Conservation (phyloP, 1,140 invertebrate genomes). For the Drosophila busckii region DNA sequence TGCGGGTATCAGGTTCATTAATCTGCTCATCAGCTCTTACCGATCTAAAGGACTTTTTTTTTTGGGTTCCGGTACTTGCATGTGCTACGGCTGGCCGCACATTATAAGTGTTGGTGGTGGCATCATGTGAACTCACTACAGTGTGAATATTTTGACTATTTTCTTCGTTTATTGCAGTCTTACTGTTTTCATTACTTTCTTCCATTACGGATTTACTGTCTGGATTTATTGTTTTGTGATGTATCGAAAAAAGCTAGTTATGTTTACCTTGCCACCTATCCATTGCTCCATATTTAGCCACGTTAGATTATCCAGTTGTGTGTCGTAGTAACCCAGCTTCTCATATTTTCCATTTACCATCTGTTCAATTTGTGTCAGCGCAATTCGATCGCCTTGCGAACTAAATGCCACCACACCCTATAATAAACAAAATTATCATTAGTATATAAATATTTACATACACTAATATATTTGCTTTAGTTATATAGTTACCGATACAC, state of each 20-base stretch:
- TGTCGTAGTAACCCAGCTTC: conserved; percentile 97
- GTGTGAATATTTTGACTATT: background rate
- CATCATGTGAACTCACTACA: no score
- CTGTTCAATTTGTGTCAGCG: conserved; percentile 99
- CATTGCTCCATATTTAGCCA: conserved; percentile 95
- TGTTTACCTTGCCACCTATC: conserved; percentile 84
- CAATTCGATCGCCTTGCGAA: conserved; percentile 98
- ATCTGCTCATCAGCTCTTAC: no score
- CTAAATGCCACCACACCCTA: conserved; percentile 97
- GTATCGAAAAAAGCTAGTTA: conserved; percentile 7
- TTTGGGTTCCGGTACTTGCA: no score
- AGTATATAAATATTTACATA: background rate
- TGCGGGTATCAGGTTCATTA: no score
- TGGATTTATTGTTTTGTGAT: background rate
- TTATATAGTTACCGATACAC: conserved; percentile 94
- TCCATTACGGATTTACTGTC: background rate
- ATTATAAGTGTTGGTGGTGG: no score
- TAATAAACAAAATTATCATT: conserved; percentile 31
- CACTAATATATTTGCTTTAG: background rate
- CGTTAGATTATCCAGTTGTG: conserved; percentile 94
- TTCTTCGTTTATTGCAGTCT: background rate
- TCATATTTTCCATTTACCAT: conserved; percentile 96
- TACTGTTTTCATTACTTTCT: background rate
- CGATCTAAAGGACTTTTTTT: no score
- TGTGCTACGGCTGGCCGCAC: no score